A percentile compares a stretch with the other conserved stretches of the same genome.
Evolutionary conservation across 2,113 vertebrate genomes (phyloP).

Genomic region (Erinaceus europaeus): DNA sequence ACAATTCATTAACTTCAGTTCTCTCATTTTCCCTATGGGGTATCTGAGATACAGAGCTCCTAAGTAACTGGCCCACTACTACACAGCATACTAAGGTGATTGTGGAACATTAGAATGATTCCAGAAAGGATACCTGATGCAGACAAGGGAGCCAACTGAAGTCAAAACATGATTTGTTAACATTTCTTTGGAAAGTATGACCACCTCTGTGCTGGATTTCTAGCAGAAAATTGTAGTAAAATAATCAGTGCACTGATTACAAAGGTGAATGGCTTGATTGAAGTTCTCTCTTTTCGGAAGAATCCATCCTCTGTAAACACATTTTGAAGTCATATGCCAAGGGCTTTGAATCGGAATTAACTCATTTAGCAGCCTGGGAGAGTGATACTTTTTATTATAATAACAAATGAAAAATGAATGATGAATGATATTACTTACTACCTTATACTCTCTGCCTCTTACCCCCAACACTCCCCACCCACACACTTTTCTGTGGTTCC

Average conservation of each 20-base stretch:
- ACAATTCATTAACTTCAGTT: background rate
- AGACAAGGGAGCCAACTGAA: conserved; percentile 16
- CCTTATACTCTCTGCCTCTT: no score
- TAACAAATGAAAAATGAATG: background rate
- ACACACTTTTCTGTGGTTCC: no score
- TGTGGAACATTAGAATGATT: conserved; percentile 51
- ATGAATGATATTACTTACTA: no score
- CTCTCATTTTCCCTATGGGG: background rate
- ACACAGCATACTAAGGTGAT: conserved; percentile 49
- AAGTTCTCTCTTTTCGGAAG: background rate
- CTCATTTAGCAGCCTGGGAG: background rate
- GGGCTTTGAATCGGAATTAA: background rate
- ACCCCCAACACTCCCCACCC: no score
- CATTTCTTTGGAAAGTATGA: conserved; percentile 44
- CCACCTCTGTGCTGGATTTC: conserved; percentile 51
- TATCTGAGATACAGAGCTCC: conserved; percentile 23
- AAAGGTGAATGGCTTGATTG: conserved; percentile 33
- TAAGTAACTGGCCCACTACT: conserved; percentile 22
- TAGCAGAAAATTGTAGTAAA: conserved; percentile 64
- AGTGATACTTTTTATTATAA: background rate
- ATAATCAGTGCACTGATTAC: conserved; percentile 65
- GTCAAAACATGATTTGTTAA: conserved; percentile 44
- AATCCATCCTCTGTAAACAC: background rate
- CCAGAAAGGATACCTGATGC: conserved; percentile 19
- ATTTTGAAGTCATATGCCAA: background rate